Conservation (phyloP, 1,140 invertebrate species). For the Pseudomyrmex sp. region DNA sequence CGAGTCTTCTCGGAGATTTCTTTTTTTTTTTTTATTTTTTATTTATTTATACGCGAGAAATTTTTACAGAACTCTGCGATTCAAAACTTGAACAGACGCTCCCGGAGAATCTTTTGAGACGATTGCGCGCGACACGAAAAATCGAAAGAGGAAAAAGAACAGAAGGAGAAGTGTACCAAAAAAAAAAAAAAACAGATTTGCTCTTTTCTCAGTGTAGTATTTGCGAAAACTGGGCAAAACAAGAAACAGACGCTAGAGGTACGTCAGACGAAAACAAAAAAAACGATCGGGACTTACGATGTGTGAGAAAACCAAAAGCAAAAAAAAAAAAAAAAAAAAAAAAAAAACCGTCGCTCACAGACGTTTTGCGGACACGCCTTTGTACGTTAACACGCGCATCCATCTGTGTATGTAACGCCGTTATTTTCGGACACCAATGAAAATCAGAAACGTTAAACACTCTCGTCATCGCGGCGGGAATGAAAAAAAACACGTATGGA, state of each 20-base stretch:
- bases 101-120: not conserved
- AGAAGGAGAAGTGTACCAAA: constrained; percentile 1
- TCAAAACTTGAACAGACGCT: not conserved
- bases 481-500: not conserved
- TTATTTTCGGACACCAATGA: constrained; percentile 71
- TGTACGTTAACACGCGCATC: constrained; percentile 15
- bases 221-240: too few relatives aligned
- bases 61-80: not conserved
- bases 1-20: not conserved
- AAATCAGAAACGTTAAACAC: constrained; percentile 68
- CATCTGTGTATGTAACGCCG: constrained; percentile 37
- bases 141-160: constrained; percentile 14
- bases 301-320: not conserved
- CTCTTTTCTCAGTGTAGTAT: not conserved
- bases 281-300: not conserved
- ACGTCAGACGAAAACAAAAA: too few relatives aligned
- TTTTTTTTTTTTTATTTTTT: not conserved
- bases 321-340: too few relatives aligned
- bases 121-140: not conserved
- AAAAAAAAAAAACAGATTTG: not conserved
- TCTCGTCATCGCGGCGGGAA: constrained; percentile 64
- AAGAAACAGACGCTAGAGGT: too few relatives aligned
- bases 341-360: constrained; percentile 23
- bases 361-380: constrained; percentile 32
- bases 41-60: not conserved